Base-by-base conservation (phyloP, 2,888 invertebrate species). In the Cheilosia scutellata region DNA sequence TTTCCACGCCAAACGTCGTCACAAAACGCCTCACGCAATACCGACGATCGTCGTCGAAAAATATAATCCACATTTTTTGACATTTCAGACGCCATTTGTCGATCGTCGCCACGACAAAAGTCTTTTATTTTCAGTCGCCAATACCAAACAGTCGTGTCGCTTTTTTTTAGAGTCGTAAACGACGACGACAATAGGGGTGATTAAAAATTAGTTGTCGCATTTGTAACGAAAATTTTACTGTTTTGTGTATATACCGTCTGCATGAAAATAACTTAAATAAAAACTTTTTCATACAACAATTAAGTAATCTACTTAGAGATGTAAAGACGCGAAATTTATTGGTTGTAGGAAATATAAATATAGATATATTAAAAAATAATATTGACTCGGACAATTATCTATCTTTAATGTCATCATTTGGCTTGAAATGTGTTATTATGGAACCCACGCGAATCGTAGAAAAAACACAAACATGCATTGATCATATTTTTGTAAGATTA, bases 181-280 rank as follows among this genome's bases (percentile, higher is more conserved):
- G n/a, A n/a, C n/a, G n/a, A n/a, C n/a, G n/a, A n/a, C n/a, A n/a
- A n/a, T n/a, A n/a, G n/a, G n/a, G n/a, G n/a, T n/a, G n/a, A n/a
- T n/a, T 20, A 20, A 20, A 20, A 20, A 20, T 20, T 20, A 20
- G 20, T 47, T 76, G 65, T 53, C 5, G 13, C n/a, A 33, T 58
- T 13, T 9, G 9, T 58, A 40, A 55, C 11, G 49, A 66, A 31
- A 40, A 47, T 7, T 75, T 62, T 40, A 49, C 40, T 4, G 49
- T 66, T 31, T 16, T 62, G 4, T 60, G 68, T 53, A 16, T 68
- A 11, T 68, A 62, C n/a, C 68, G 66, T 11, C 16, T 76, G 16
- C 57, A 66, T 58, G 51, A 58, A 57, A 20, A 27, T 44, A 74
- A 75, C n/a, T 11, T 57, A 31, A 65, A 37, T 9, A 65, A 47